phyloP scores from a whole-genome alignment of 2,797 vertebrate genomes.

The Tokudaia tokunoshimensis region DNA sequence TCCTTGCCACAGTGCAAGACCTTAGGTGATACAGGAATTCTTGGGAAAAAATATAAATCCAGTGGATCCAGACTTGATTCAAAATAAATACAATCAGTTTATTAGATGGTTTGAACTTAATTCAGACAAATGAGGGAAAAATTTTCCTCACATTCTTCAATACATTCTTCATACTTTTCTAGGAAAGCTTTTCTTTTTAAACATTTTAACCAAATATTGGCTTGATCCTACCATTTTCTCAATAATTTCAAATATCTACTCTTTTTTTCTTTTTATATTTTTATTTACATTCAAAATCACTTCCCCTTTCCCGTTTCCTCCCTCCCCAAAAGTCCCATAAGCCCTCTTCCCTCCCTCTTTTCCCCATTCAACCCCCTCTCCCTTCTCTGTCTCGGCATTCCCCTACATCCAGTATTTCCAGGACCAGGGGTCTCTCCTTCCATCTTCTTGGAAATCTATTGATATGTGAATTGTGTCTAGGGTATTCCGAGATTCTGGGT shows the following conservation, averaged over 20 bases:
- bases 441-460: no score
- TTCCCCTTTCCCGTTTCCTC: no score
- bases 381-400: no score
- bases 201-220: constrained; percentile 27
- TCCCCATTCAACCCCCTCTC: no score
- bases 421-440: no score
- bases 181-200: constrained; percentile 23
- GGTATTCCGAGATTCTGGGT: no score
- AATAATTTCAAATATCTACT: constrained; percentile 28
- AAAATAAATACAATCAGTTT: constrained; percentile 45
- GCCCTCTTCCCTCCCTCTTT: no score
- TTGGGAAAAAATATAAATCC: background rate
- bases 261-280: no score
- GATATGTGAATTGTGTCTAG: no score
- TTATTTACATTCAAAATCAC: no score
- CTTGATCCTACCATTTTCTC: constrained; percentile 9
- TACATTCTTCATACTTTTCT: background rate
- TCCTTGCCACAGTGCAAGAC: background rate
- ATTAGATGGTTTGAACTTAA: constrained; percentile 42
- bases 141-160: background rate
- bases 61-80: background rate
- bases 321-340: no score
- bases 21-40: background rate
- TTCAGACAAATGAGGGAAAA: background rate
- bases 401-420: no score